Evolutionary conservation across 2,113 vertebrate genomes (phyloP).

Genomic region (Phaethon lepturus): DNA sequence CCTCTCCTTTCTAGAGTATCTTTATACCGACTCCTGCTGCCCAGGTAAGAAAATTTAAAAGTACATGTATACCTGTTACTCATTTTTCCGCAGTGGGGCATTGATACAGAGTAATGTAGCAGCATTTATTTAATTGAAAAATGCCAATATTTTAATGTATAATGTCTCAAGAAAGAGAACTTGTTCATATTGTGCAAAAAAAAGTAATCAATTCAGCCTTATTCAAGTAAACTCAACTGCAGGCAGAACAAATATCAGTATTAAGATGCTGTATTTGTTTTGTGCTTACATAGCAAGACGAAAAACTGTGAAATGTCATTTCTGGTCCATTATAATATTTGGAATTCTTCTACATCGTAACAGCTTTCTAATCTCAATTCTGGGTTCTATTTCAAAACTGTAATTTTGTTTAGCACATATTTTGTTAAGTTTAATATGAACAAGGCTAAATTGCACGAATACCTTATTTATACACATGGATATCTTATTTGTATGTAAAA

Average conservation of each 20-base stretch:
- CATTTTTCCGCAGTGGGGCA: not conserved
- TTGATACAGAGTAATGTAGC: not conserved
- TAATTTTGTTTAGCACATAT: not conserved
- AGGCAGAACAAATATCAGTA: not conserved
- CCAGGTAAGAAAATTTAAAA: conserved; percentile 83
- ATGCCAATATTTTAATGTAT: not conserved
- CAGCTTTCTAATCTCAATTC: not conserved
- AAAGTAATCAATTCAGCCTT: fast-evolving
- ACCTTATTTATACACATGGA: not conserved
- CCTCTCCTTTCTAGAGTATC: conserved; percentile 94
- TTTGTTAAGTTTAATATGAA: not conserved
- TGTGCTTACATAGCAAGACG: not conserved
- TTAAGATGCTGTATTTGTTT: not conserved
- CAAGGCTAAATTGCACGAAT: not conserved
- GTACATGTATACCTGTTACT: not conserved
- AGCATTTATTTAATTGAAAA: not conserved
- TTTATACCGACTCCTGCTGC: conserved; percentile 95
- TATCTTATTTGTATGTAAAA: not conserved
- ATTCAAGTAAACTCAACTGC: not conserved
- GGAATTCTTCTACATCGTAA: not conserved
- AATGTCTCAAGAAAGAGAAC: not conserved
- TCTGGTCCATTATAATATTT: not conserved
- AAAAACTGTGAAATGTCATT: not conserved
- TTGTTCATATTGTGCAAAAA: not conserved
- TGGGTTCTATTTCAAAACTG: not conserved